Conservation (phyloP, 2,113 vertebrate genomes). For the Larimichthys crocea region DNA sequence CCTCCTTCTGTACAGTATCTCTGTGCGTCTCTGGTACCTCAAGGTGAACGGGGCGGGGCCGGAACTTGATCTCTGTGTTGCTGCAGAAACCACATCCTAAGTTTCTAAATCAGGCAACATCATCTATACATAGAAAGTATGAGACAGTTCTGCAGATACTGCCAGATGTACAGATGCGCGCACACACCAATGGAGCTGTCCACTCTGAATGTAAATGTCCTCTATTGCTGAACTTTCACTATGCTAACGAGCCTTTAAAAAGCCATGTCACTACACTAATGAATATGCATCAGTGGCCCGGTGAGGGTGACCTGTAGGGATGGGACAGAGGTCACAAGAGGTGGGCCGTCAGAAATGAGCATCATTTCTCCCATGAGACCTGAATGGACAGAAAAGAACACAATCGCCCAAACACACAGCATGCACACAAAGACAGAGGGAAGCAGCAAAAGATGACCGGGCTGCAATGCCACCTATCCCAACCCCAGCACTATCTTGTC, state of each 20-base stretch:
- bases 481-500: slow-evolving; percentile 25
- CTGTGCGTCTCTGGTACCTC: slow-evolving; percentile 57
- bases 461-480: slow-evolving; percentile 34
- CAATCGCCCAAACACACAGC: slow-evolving; percentile 28
- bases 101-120: slow-evolving; percentile 80
- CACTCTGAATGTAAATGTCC: slow-evolving; percentile 75
- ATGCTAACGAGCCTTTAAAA: slow-evolving; percentile 81
- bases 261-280: slow-evolving; percentile 77
- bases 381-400: slow-evolving; percentile 65
- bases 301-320: slow-evolving; percentile 72
- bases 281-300: slow-evolving; percentile 73
- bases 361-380: slow-evolving; percentile 52
- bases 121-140: slow-evolving; percentile 76
- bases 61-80: slow-evolving; percentile 77
- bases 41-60: slow-evolving; percentile 77
- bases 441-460: slow-evolving; percentile 41
- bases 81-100: slow-evolving; percentile 81
- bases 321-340: slow-evolving; percentile 66
- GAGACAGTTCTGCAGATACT: slow-evolving; percentile 62
- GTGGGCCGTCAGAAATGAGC: slow-evolving; percentile 52
- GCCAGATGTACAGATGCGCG: slow-evolving; percentile 54
- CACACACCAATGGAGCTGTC: slow-evolving; percentile 38
- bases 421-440: slow-evolving; percentile 13
- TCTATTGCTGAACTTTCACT: slow-evolving; percentile 79
- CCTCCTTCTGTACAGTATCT: slow-evolving; percentile 64